Conservation (phyloP, 2,888 invertebrate species). For the Caenorhabditis wallacei region DNA sequence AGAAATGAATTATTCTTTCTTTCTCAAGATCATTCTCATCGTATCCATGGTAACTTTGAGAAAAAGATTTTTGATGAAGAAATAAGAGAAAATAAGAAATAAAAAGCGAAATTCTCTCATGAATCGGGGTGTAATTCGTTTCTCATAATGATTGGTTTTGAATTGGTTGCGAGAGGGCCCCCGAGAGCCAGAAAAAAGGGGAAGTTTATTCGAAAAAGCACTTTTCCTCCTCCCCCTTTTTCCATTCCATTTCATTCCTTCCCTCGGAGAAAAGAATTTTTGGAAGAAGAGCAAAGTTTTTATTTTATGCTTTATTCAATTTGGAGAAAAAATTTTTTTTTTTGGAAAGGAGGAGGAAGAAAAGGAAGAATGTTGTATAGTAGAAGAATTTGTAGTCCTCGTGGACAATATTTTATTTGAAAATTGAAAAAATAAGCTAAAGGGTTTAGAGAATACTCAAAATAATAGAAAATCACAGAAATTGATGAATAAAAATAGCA, state of each 20-base stretch:
- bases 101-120: neutral
- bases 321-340: constrained; percentile 14
- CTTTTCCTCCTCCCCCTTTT: constrained; percentile 17
- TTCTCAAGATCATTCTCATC: neutral
- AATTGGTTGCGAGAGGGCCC: neutral
- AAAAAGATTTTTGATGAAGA: neutral
- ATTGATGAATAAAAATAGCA: too few relatives aligned
- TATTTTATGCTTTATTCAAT: neutral
- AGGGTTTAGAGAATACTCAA: too few relatives aligned
- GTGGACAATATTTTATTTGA: too few relatives aligned
- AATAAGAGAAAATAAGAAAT: neutral
- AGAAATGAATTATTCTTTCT: neutral
- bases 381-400: too few relatives aligned
- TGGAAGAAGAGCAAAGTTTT: neutral
- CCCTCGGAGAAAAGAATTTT: neutral
- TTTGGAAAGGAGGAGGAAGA: constrained; percentile 7
- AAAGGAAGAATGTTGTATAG: too few relatives aligned
- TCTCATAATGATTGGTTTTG: constrained; percentile 37
- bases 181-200: neutral
- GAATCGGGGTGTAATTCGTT: neutral
- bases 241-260: constrained; percentile 1
- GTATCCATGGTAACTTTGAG: constrained; percentile 43
- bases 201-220: constrained; percentile 4
- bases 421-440: too few relatives aligned
- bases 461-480: too few relatives aligned